Base-by-base conservation (phyloP, 2,797 vertebrate genomes). In the Darevskia mixta region DNA sequence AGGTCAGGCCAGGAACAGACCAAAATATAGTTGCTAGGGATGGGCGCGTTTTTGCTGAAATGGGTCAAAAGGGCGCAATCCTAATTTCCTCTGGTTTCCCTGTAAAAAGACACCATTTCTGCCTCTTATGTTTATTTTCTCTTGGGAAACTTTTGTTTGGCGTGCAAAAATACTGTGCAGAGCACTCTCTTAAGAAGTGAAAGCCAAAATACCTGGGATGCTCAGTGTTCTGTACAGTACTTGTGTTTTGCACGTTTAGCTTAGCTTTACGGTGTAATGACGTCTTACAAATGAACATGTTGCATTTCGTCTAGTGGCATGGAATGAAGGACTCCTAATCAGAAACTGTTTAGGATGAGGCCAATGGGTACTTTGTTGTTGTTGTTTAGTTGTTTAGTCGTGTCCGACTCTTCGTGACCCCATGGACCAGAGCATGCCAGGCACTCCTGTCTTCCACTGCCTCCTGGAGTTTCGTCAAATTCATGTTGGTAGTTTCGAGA, bases 11-110 rank as follows among this genome's bases (percentile, higher is more conserved):
- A 90, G 69, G 84, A 86, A 77, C 15, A 86, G 38, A 86, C 38
- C 72, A 92, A 93, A 91, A 85, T 64, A 15, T 61, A 71, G n/a
- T 89, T 92, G 13, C 35, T 77, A 0, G 77, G 66, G 41, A 84
- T 91, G 83, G 88, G 81, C 64, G 90, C 27, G 83, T 92, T 91
- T 95, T 89, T 87, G 72, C 83, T 94, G 35, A 89, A 93, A 90
- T 85, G 89, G 89, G 91, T 95, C 90, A 91, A 71, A 89, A 66
- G n/a, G 72, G 49, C 88, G 78, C 93, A 93, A 90, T 92, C 84
- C 64, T 23, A 79, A 61, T 88, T 91, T 94, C 90, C 87, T 90
- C 76, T 90, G 71, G 80, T 41, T 93, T 92, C 87, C 58, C 5
- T 27, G 11, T 82, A 78, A 85, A 92, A 93, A 41, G 69, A 82